phyloP scores from a whole-genome alignment of 2,113 vertebrate species.

The Laterallus jamaicensis region DNA sequence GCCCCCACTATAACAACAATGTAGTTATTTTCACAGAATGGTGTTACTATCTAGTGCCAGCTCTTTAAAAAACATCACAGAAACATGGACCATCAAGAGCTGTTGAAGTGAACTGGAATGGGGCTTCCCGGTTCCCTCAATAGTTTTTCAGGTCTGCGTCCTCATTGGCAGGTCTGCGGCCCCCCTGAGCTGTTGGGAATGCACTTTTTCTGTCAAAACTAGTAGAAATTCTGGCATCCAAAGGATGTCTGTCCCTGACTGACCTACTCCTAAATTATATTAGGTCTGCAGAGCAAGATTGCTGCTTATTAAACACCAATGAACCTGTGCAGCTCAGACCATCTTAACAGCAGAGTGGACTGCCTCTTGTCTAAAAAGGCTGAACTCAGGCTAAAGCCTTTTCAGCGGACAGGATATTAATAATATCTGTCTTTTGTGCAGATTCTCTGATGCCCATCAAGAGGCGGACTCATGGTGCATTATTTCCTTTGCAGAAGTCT shows the following conservation, averaged over 20 bases:
- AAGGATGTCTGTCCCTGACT: neutral
- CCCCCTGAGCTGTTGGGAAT: neutral
- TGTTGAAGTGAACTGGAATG: neutral
- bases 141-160: neutral
- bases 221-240: neutral
- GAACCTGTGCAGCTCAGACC: neutral
- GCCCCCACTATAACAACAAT: neutral
- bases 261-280: neutral
- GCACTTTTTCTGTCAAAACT: neutral
- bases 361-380: neutral
- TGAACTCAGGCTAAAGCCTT: neutral
- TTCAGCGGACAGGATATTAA: neutral
- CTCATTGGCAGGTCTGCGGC: neutral
- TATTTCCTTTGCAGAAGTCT: neutral
- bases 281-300: neutral
- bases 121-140: neutral
- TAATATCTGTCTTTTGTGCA: neutral
- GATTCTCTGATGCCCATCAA: neutral
- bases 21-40: neutral
- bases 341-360: neutral
- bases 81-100: neutral
- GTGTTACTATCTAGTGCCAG: neutral
- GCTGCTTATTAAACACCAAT: neutral
- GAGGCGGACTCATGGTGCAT: rapidly evolving
- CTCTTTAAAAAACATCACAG: neutral